Conservation (phyloP, 1,140 invertebrate genomes). For the Pararge aegeria region DNA sequence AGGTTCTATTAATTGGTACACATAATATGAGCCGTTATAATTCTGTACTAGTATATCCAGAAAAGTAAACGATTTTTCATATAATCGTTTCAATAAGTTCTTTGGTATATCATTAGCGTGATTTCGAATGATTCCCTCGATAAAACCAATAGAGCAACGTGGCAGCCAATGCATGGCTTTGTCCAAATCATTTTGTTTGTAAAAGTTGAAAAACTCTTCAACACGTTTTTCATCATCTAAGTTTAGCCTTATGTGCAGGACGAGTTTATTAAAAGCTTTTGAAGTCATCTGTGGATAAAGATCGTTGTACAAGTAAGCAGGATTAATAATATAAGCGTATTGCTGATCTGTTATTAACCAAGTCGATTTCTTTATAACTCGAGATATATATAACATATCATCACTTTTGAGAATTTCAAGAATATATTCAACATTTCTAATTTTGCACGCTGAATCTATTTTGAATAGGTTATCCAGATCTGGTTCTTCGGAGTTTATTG, state of each 20-base stretch:
- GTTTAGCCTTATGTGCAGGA: slow-evolving; percentile 43
- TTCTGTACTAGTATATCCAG: slow-evolving; percentile 30
- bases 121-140: slow-evolving; percentile 39
- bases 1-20: slow-evolving; percentile 3
- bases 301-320: slow-evolving; percentile 41
- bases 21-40: neutral
- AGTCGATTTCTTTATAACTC: slow-evolving; percentile 43
- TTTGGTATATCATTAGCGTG: slow-evolving; percentile 29
- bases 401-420: slow-evolving; percentile 43
- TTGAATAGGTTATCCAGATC: slow-evolving; percentile 56
- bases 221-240: slow-evolving; percentile 47
- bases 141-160: slow-evolving; percentile 45
- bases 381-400: slow-evolving; percentile 53
- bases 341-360: slow-evolving; percentile 50
- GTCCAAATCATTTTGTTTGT: slow-evolving; percentile 34
- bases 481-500: slow-evolving; percentile 34
- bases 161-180: slow-evolving; percentile 50
- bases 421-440: slow-evolving; percentile 46
- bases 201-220: slow-evolving; percentile 50
- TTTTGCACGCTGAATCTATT: slow-evolving; percentile 49
- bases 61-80: slow-evolving; percentile 44
- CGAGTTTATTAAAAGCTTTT: slow-evolving; percentile 46
- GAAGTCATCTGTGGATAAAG: slow-evolving; percentile 45
- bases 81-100: slow-evolving; percentile 39
- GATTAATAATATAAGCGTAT: slow-evolving; percentile 52